Base-by-base conservation (phyloP, 2,797 vertebrate species). In the Dallia pectoralis region DNA sequence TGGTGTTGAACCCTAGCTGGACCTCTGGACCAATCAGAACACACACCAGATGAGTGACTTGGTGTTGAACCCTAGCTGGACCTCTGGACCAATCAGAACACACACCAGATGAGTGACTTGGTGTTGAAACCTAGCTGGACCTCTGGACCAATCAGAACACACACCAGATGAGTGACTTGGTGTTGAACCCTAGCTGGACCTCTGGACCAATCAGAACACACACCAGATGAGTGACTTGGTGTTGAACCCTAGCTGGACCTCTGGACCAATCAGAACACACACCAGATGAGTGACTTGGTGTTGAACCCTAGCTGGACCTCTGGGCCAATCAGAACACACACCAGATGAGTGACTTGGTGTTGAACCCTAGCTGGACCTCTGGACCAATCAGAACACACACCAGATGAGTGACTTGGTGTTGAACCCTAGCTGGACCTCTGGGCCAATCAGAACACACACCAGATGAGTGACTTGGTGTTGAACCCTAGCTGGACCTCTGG, bases 1-100 rank as follows among this genome's bases (percentile, higher is more conserved):
- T 44, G 72, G 72, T 32, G 25, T 32, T 80, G 78, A 75, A n/a
- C n/a, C n/a, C n/a, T n/a, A n/a, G n/a, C n/a, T n/a, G n/a, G 19
- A 44, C 29, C 44, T 12, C 44, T 25, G 53, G 62, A 32, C 44
- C 47, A 19, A 30, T 7, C 15, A 32, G 32, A 29, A 32, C 62
- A n/a, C 22, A 44, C 64, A 40, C 29, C 15, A 53, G 36, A 25
- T 19, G 25, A 59, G 67, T 6, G 53, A 32, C 25, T 53, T 44
- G 72, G 72, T 32, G 25, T 32, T 80, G 78, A 75, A n/a, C n/a
- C n/a, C n/a, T n/a, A n/a, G n/a, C n/a, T n/a, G n/a, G 19, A 44
- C 29, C 44, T 12, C 44, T 25, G 53, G 62, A 32, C 44, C 47
- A 19, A 30, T 7, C 15, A 32, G 32, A 29, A 32, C 62, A n/a